Conservation (phyloP, 2,113 vertebrate genomes). For the Glareola pratincola region DNA sequence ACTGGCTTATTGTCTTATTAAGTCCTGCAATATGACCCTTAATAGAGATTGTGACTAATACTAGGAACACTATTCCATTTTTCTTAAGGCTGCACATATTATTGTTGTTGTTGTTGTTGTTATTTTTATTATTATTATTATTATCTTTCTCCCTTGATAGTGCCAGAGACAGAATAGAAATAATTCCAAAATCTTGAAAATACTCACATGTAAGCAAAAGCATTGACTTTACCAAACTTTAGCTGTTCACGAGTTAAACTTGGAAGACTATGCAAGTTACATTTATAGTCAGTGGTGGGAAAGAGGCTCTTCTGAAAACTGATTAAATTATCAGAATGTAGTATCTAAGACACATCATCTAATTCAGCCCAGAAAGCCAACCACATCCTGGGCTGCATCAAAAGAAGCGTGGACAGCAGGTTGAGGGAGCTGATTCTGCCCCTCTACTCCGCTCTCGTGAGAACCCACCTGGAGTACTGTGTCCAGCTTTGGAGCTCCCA, state of each 20-base stretch:
- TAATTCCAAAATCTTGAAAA: background rate
- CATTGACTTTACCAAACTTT: background rate
- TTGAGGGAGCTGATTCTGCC: background rate
- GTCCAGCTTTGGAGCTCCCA: background rate
- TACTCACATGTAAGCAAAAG: background rate
- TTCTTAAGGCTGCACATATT: background rate
- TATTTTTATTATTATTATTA: background rate
- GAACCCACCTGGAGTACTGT: background rate
- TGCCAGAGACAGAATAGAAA: background rate
- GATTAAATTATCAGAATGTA: background rate
- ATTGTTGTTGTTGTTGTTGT: background rate
- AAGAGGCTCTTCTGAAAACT: background rate
- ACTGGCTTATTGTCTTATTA: conserved; percentile 66
- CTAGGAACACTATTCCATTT: background rate
- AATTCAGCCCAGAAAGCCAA: background rate
- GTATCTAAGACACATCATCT: background rate
- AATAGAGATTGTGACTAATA: conserved; percentile 33
- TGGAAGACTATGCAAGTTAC: background rate
- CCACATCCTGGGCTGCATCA: background rate
- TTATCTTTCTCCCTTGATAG: background rate
- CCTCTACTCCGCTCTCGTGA: background rate
- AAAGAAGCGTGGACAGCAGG: background rate
- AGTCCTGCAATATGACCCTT: conserved; percentile 54
- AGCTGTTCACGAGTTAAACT: background rate
- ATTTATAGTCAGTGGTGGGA: background rate